Evolutionary conservation across 2,113 vertebrate genomes (phyloP), one percentile per base, ranked within the genome.

Genomic region (Pardalotus punctatus): DNA sequence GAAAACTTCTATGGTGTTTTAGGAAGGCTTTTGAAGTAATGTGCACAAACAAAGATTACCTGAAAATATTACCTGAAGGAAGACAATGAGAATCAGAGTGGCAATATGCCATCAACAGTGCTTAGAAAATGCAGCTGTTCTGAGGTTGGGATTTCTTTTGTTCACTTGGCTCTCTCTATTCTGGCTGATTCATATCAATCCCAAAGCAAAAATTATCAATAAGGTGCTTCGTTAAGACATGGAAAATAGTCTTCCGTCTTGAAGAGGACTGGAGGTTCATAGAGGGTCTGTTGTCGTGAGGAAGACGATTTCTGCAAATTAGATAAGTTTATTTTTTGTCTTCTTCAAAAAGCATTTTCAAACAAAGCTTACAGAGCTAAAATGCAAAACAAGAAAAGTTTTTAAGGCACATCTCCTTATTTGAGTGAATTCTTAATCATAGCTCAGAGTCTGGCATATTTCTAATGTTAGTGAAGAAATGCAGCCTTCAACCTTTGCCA

Each of bases 171-270:
- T 87, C 77, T 61, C 56, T 94, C 40, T 88, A 5, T 71, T 64
- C 60, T 61, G 58, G 54, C 14, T 42, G 92, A 89, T 58, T 65
- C n/a, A 1, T 25, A 50, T 25, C 36, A 86, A 92, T 60, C 16
- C 53, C 83, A 79, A 84, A 76, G 5, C 42, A 83, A 74, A 94
- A 62, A 56, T 96, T 94, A 96, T 78, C 79, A 85, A 38, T 82
- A 93, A 28, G 97, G 96, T 58, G 97, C 96, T 66, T 98, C 98
- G 58, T 98, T 65, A 81, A 98, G 95, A 33, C 98, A 95, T 1
- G 98, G 98, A 90, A 99, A 99, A 94, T 98, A 99, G 93, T 99
- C 99, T 48, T 99, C 99, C 45, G 99, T 99, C 88, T 97, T 98
- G 95, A 99, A 99, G 81, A 99, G 98, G n/a, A 92, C 90, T 12